A percentile compares a stretch with the other conserved stretches of the same genome.
phyloP scores from a whole-genome alignment of 2,113 vertebrate species.

The Zonotrichia leucophrys region DNA sequence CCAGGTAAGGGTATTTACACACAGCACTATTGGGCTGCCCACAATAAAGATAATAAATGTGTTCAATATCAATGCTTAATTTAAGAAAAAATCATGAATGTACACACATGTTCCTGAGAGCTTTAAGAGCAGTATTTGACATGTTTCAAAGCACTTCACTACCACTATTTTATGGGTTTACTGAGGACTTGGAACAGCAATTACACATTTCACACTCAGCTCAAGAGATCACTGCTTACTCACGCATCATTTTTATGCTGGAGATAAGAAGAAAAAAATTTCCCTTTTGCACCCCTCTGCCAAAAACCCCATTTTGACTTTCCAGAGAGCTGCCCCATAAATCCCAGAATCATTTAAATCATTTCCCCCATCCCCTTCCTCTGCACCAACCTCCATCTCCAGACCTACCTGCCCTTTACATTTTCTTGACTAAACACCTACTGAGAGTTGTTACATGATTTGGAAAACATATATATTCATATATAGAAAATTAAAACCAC shows the following conservation, averaged over 20 bases:
- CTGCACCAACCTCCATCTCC: not conserved
- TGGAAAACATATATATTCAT: accelerated
- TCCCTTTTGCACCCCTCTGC: not conserved
- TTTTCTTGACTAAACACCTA: not conserved
- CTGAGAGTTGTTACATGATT: accelerated
- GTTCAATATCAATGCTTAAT: not conserved
- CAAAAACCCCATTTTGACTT: not conserved
- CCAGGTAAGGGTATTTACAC: not conserved
- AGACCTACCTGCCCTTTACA: not conserved
- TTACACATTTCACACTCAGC: not conserved
- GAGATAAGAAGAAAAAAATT: not conserved
- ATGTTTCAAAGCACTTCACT: not conserved
- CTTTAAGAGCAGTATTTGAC: not conserved
- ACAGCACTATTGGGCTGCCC: not conserved
- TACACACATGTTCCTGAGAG: not conserved
- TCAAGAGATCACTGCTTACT: not conserved
- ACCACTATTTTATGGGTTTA: not conserved
- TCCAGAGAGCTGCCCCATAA: not conserved
- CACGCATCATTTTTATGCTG: not conserved
- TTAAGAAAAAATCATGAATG: not conserved
- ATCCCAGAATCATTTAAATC: not conserved
- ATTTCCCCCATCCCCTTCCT: not conserved
- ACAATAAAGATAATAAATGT: not conserved
- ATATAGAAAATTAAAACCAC: not conserved
- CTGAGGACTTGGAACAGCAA: not conserved